A percentile compares a stretch with the other conserved stretches of the same genome.
Evolutionary conservation across 2,888 invertebrate genomes (phyloP).

Genomic region (Pristionchus mayeri): DNA sequence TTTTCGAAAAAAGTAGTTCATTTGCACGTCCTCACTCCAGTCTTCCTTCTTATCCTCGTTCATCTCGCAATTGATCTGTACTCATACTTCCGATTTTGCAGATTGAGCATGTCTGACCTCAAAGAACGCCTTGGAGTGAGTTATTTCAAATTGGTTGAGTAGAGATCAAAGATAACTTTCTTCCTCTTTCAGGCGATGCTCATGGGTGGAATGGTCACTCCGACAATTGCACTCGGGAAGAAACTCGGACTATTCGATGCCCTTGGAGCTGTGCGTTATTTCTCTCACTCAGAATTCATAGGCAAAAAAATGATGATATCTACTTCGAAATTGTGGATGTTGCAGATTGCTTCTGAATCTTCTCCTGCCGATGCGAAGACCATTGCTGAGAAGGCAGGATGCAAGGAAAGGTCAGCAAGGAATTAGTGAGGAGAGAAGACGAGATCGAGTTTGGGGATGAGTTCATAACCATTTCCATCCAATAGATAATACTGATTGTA

Average conservation of each 20-base stretch:
- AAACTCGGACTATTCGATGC: slow-evolving; percentile 49
- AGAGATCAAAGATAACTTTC: background rate
- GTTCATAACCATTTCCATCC: too few relatives aligned
- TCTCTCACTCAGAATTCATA: background rate
- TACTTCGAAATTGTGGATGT: too few relatives aligned
- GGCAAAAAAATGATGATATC: too few relatives aligned
- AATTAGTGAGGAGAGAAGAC: too few relatives aligned
- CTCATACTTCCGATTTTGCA: too few relatives aligned
- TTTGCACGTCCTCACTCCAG: too few relatives aligned
- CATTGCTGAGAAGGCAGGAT: slow-evolving; percentile 62
- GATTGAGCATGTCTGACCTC: background rate
- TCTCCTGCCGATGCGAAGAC: slow-evolving; percentile 58
- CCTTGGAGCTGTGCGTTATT: slow-evolving; percentile 11
- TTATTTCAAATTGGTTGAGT: background rate
- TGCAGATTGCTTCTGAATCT: background rate
- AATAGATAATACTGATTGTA: background rate
- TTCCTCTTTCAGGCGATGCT: slow-evolving; percentile 34
- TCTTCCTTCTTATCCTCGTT: too few relatives aligned
- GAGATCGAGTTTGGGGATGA: too few relatives aligned
- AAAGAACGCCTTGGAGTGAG: background rate
- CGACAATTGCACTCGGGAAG: slow-evolving; percentile 44
- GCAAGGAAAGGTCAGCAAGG: slow-evolving; percentile 66
- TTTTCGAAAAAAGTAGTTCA: too few relatives aligned
- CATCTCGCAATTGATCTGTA: too few relatives aligned
- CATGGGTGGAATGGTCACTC: slow-evolving; percentile 1